Evolutionary conservation across 1,140 invertebrate species (phyloP).

Genomic region (Anadara kagoshimensis): DNA sequence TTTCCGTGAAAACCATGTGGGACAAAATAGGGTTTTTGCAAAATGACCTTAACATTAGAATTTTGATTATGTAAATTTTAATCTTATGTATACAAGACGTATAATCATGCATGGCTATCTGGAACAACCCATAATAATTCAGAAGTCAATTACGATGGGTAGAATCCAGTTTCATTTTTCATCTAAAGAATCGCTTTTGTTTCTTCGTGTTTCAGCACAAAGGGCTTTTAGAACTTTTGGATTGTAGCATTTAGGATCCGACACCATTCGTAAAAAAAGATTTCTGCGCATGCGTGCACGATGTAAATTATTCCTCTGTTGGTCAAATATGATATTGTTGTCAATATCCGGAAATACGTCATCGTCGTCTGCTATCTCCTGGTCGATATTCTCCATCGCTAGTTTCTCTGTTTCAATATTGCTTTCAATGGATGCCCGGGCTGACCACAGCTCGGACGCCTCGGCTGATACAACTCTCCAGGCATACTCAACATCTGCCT

Average conservation of each 20-base stretch:
- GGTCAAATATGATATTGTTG: constrained; percentile 63
- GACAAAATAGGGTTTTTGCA: too few species aligned
- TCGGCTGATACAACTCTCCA: constrained; percentile 93
- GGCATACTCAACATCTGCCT: constrained; percentile 90
- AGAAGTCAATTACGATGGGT: too few species aligned
- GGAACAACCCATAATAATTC: too few species aligned
- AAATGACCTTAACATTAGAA: too few species aligned
- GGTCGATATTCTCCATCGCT: constrained; percentile 20
- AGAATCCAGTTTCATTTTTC: neutral
- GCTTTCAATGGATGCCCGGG: constrained; percentile 36
- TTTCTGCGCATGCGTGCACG: constrained; percentile 79
- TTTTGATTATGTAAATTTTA: too few species aligned
- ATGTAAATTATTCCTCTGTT: constrained; percentile 59
- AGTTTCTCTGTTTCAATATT: constrained; percentile 30
- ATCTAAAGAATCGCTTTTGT: constrained; percentile 17
- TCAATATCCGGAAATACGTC: constrained; percentile 61
- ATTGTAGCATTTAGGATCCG: constrained; percentile 96
- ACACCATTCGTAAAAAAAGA: constrained; percentile 96
- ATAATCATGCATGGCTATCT: too few species aligned
- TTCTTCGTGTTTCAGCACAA: constrained; percentile 34
- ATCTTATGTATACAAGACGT: too few species aligned
- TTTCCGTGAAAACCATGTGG: too few species aligned
- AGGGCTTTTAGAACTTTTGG: constrained; percentile 78
- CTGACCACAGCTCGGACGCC: constrained; percentile 83
- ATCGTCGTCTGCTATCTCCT: constrained; percentile 54